Evolutionary conservation across 2,888 invertebrate species (phyloP).

Genomic region (Andrena hattorfiana): DNA sequence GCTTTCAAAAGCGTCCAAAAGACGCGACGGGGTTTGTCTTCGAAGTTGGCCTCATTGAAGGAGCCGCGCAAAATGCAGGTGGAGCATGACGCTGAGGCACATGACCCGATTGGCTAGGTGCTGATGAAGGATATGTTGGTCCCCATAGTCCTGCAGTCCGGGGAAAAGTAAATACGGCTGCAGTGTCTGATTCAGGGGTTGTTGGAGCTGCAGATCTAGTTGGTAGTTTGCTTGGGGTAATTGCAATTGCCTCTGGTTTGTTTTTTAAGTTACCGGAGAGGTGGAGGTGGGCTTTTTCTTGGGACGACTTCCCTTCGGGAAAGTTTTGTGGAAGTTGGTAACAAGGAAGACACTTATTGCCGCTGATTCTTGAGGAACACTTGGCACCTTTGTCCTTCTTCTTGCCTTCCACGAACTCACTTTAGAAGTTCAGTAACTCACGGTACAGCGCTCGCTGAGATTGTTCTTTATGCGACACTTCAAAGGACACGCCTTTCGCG

Average conservation of each 20-base stretch:
- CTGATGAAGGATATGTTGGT: neutral
- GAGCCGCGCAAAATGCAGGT: too few relatives aligned
- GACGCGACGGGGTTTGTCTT: neutral
- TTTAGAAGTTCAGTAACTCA: neutral
- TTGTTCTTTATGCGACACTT: neutral
- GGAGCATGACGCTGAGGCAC: neutral
- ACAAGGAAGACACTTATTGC: neutral
- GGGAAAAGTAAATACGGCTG: neutral
- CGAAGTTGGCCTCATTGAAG: neutral
- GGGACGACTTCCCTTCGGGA: neutral
- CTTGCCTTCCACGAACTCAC: conserved; percentile 5
- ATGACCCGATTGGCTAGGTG: neutral
- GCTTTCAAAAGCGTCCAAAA: neutral
- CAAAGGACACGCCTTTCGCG: neutral
- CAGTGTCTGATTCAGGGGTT: neutral
- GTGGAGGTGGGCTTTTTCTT: neutral
- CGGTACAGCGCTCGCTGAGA: neutral
- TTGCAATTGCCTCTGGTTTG: neutral
- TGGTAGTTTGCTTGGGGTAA: neutral
- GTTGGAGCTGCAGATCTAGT: neutral
- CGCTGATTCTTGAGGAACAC: neutral
- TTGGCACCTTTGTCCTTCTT: neutral
- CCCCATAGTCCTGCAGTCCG: neutral
- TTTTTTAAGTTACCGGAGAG: neutral
- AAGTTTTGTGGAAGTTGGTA: neutral